Conservation (phyloP, 2,888 invertebrate species). For the Eristalis pertinax region DNA sequence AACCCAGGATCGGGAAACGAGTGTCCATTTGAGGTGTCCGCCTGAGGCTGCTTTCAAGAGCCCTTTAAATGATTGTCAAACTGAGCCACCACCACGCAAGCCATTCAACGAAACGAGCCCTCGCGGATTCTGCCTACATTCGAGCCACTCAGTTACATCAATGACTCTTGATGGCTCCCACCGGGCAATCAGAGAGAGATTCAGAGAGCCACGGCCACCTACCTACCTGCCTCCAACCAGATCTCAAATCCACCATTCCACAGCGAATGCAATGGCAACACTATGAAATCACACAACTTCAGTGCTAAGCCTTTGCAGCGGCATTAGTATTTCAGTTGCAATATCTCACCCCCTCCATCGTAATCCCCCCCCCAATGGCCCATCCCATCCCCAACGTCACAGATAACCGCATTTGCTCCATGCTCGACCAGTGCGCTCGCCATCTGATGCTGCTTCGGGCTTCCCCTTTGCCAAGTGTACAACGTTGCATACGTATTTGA, state of each 20-base stretch:
- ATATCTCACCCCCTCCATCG: conserved; percentile 14
- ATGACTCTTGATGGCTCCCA: too few species aligned
- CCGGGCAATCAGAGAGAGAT: too few species aligned
- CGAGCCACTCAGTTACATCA: too few species aligned
- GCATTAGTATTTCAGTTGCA: conserved; percentile 41
- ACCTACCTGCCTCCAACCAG: neutral
- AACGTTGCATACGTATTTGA: conserved; percentile 6
- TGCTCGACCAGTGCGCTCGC: neutral
- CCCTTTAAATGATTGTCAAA: too few species aligned
- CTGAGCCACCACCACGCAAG: too few species aligned
- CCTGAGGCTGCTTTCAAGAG: too few species aligned
- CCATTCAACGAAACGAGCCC: too few species aligned
- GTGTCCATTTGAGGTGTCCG: too few species aligned
- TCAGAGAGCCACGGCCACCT: neutral
- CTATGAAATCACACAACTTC: conserved; percentile 16
- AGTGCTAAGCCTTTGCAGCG: conserved; percentile 41
- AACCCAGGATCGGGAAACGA: too few species aligned
- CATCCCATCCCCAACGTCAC: neutral
- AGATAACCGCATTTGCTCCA: conserved; percentile 1
- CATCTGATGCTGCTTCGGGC: conserved; percentile 16
- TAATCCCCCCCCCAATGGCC: neutral
- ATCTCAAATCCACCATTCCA: neutral
- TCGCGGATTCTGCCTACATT: too few species aligned
- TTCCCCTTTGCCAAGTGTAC: conserved; percentile 29
- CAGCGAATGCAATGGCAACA: conserved; percentile 28